Base-by-base conservation (phyloP, 1,140 invertebrate species). In the Drepana arcuata region DNA sequence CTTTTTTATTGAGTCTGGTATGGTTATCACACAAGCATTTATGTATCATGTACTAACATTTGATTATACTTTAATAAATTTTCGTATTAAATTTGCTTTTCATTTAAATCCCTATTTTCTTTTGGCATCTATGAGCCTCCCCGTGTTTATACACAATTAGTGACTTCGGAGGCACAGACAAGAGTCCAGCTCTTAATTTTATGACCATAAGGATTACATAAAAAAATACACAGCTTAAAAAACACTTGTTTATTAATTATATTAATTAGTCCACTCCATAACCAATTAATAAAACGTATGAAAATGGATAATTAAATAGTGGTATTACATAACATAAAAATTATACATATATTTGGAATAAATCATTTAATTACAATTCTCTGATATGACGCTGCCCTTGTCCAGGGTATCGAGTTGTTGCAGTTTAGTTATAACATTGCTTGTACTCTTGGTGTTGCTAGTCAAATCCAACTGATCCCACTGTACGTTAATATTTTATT, bases 201-300 rank as follows among this genome's bases (percentile, higher is more conserved):
- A n/a, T n/a, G n/a, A n/a, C n/a, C n/a, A n/a, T n/a, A n/a, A n/a
- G n/a, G n/a, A n/a, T n/a, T n/a, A n/a, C n/a, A n/a, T n/a, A 56
- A 51, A 45, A 54, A 65, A 56, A 63, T 35, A 39, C 31, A 11
- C 25, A 13, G 18, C 44, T 67, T 60, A 62, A 66, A 69, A 73
- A 77, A 78, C 70, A 70, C 61, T 63, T 65, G 53, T 60, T 75
- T 64, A 50, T 57, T 72, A 58, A 62, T 63, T 57, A 60, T 57
- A 61, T 63, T 61, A 62, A 72, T 74, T 67, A 74, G 42, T 72
- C 53, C 70, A 72, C 60, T 70, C 63, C 58, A 62, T 74, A 74
- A 74, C 64, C 60, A 70, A 65, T 67, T 55, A 53, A 64, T 69
- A 70, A 67, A 67, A 63, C 61, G 69, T 65, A 67, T 46, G 47